A percentile compares a stretch with the other conserved stretches of the same genome.
phyloP scores from a whole-genome alignment of 2,888 invertebrate species.

The Diaperis boleti region DNA sequence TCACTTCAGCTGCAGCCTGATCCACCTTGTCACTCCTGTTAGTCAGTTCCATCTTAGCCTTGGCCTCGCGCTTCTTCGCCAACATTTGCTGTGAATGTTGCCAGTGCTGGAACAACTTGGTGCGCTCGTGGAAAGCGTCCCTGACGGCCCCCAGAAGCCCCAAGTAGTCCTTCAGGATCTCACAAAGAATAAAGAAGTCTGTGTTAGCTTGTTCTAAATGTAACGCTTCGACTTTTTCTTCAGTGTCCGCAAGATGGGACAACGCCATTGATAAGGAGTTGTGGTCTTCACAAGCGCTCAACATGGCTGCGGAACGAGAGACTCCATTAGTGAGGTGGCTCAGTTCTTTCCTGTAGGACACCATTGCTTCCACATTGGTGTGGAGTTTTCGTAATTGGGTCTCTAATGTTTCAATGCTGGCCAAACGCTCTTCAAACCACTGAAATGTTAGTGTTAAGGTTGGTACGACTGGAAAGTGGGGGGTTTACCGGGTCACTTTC shows the following conservation, averaged over 20 bases:
- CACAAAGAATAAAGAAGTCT: constrained; percentile 94
- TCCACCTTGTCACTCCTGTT: constrained; percentile 91
- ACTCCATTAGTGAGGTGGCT: constrained; percentile 84
- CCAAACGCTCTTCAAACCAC: constrained; percentile 99
- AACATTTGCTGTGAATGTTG: constrained; percentile 96
- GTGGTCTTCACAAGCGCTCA: constrained; percentile 94
- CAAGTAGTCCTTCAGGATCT: constrained; percentile 94
- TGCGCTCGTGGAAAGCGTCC: constrained; percentile 80
- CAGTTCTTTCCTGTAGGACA: constrained; percentile 87
- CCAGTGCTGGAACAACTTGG: constrained; percentile 95
- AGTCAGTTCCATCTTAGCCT: constrained; percentile 91
- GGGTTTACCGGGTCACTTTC: constrained; percentile 94
- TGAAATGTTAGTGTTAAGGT: constrained; percentile 61
- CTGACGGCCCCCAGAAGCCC: constrained; percentile 92
- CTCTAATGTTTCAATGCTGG: constrained; percentile 92
- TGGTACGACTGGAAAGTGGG: background rate
- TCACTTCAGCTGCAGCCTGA: constrained; percentile 89
- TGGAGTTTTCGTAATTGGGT: constrained; percentile 88
- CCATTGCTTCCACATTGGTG: constrained; percentile 88
- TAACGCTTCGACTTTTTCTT: constrained; percentile 87
- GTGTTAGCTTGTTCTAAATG: constrained; percentile 94
- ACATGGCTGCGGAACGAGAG: constrained; percentile 88
- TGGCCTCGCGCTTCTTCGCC: constrained; percentile 93
- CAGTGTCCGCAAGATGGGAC: constrained; percentile 89
- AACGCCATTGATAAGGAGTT: constrained; percentile 90